These are phyloP conservation scores for Ptilodon capucinus DNA, from an alignment of 2,888 invertebrate genomes.

Conservation along the genomic window DNA sequence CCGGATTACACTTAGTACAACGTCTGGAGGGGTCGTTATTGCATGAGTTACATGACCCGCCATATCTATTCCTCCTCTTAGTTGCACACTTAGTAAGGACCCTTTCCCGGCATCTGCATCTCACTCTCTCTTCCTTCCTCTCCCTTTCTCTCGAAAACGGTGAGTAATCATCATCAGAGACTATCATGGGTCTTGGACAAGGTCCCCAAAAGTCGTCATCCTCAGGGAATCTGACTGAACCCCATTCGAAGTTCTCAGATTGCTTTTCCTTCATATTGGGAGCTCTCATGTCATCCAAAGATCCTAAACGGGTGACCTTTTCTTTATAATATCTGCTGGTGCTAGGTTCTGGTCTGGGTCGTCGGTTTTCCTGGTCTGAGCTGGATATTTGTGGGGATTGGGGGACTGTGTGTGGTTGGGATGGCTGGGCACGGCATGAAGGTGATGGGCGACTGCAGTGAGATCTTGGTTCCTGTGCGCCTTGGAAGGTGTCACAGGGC, in stretches of 20 bases:
- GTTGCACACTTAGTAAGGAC: conserved; percentile 8
- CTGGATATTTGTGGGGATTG: not conserved
- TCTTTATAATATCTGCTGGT: conserved; percentile 8
- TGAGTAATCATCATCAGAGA: conserved; percentile 16
- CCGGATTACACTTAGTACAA: conserved; percentile 44
- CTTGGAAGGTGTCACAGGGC: not conserved
- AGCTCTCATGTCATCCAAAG: conserved; percentile 17
- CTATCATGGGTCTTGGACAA: conserved; percentile 9
- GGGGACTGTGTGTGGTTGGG: not conserved
- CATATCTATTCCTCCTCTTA: conserved; percentile 10
- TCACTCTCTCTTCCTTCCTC: conserved; percentile 22
- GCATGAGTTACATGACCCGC: not conserved
- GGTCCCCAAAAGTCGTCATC: conserved; percentile 26
- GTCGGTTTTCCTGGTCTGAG: not conserved
- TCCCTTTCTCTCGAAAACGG: conserved; percentile 17
- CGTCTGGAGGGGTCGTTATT: conserved; percentile 17
- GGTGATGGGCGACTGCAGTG: not conserved
- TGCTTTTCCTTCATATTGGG: not conserved
- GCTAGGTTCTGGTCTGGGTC: conserved; percentile 1
- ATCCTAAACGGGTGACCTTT: conserved; percentile 21
- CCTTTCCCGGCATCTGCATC: conserved; percentile 28
- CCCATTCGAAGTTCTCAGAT: conserved; percentile 14
- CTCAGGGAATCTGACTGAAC: conserved; percentile 9
- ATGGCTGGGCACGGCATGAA: not conserved
- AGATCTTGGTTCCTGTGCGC: not conserved